These are phyloP conservation scores for Steinernema carpocapsae DNA, from an alignment of 2,888 invertebrate species.

Conservation along the genomic window DNA sequence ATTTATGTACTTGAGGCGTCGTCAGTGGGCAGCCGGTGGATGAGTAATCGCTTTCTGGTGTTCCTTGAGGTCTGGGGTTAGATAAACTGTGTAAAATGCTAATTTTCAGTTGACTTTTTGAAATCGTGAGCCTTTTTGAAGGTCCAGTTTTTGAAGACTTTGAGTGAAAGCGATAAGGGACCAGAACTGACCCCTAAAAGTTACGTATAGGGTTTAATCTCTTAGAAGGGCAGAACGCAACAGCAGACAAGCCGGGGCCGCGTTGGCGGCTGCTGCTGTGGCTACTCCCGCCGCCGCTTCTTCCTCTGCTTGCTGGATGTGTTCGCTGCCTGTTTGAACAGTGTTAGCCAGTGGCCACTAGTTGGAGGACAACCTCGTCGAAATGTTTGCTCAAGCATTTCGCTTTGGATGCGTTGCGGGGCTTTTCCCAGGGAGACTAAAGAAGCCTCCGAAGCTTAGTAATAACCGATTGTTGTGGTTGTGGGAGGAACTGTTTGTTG, in stretches of 20 bases:
- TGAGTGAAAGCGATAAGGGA: too few species aligned
- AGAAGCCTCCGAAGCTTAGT: background rate
- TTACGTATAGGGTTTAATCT: background rate
- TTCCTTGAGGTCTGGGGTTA: background rate
- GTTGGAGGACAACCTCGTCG: background rate
- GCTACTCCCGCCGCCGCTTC: background rate
- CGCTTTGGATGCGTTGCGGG: background rate
- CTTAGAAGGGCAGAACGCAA: background rate
- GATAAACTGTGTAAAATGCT: background rate
- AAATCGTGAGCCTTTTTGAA: background rate
- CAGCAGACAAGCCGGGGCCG: too few species aligned
- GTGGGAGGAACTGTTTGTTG: conserved; percentile 34
- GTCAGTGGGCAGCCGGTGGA: background rate
- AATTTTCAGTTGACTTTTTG: background rate
- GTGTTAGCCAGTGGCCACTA: conserved; percentile 22
- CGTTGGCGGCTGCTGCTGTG: too few species aligned
- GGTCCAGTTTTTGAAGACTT: background rate
- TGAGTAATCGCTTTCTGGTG: background rate
- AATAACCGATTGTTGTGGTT: conserved; percentile 25
- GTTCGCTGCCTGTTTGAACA: conserved; percentile 21
- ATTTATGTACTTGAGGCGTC: conserved; percentile 11
- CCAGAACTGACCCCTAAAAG: too few species aligned
- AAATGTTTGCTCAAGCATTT: conserved; percentile 19
- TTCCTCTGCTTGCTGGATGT: background rate
- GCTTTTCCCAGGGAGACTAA: background rate